Evolutionary conservation across 2,113 vertebrate genomes (phyloP).

Genomic region (Sinocyclocheilus maitianheensis): DNA sequence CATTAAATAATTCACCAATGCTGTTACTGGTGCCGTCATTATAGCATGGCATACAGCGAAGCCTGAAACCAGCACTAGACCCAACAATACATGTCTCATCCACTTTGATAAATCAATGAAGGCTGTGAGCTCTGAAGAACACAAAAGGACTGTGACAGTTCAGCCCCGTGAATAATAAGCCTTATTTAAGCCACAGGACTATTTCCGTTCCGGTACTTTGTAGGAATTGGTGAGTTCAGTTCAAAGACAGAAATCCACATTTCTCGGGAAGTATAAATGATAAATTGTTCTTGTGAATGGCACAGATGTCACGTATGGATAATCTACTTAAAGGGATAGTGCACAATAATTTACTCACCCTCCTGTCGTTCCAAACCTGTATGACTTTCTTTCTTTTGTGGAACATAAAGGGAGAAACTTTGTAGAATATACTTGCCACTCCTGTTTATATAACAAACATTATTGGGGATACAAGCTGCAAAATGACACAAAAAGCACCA

Average conservation of each 20-base stretch:
- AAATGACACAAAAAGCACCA: background rate
- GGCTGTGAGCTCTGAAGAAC: constrained; percentile 10
- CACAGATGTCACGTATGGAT: background rate
- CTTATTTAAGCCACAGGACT: constrained; percentile 7
- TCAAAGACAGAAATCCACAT: constrained; percentile 1
- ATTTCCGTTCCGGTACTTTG: background rate
- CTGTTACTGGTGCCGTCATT: constrained; percentile 45
- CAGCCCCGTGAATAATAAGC: constrained; percentile 9
- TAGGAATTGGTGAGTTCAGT: background rate
- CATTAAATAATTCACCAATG: constrained; percentile 57
- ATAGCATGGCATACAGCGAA: constrained; percentile 24
- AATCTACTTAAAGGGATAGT: too few relatives aligned
- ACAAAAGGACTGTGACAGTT: constrained; percentile 13
- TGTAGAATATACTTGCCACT: background rate
- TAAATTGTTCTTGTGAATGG: constrained; percentile 2
- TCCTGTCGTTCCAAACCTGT: background rate
- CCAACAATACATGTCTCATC: constrained; percentile 18
- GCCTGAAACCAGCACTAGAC: constrained; percentile 29
- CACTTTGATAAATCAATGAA: constrained; percentile 38
- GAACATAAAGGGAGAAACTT: background rate
- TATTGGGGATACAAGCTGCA: background rate
- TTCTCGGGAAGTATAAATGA: background rate
- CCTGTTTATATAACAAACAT: background rate
- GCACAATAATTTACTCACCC: background rate
- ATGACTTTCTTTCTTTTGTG: background rate